Base-by-base conservation (phyloP, 2,797 vertebrate species). In the Lindbergichthys nudifrons region DNA sequence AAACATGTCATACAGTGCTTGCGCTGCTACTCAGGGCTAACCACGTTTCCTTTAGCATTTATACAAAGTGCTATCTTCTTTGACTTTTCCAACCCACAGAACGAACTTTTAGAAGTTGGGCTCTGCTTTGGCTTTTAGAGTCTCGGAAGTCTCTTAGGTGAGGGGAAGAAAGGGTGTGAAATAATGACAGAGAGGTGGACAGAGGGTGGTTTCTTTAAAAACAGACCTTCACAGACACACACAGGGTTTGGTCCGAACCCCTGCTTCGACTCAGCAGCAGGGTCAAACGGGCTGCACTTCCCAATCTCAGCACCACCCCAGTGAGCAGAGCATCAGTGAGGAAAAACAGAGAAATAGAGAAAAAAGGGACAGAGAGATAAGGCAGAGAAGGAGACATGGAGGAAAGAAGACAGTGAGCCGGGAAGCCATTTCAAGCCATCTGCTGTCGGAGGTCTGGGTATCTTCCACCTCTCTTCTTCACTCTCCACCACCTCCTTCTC, bases 361-460 rank as follows among this genome's bases (percentile, higher is more conserved):
- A 53, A 63, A 26, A 50, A 21, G 53, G 19, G 41, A 41, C 21
- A 53, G 60, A 70, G 53, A 83, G 61, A 26, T 36, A 75, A 86
- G 52, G 47, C 61, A 75, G 26, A 56, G 45, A 66, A 26, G 69
- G 54, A 67, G 66, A 63, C 23, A 46, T 52, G 61, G 65, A 86
- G 62, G 70, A 84, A 71, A 81, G 65, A 84, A 63, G 73, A 83
- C 70, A 81, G 68, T 61, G 63, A 80, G 80, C 16, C 19, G n/a
- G 54, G 73, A 81, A 85, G 79, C 73, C 77, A 86, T 91, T 92
- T 93, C 85, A 93, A 90, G 84, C 78, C 83, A 76, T 79, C 85
- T 92, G 81, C 85, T 81, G 87, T 87, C 67, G 86, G 85, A 79
- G 83, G 89, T 88, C 87, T 85, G 81, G 79, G 81, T 80, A 85